Evolutionary conservation across 2,888 invertebrate species (phyloP), one percentile per base, ranked within the genome.

Genomic region (Coenonympha glycerion): DNA sequence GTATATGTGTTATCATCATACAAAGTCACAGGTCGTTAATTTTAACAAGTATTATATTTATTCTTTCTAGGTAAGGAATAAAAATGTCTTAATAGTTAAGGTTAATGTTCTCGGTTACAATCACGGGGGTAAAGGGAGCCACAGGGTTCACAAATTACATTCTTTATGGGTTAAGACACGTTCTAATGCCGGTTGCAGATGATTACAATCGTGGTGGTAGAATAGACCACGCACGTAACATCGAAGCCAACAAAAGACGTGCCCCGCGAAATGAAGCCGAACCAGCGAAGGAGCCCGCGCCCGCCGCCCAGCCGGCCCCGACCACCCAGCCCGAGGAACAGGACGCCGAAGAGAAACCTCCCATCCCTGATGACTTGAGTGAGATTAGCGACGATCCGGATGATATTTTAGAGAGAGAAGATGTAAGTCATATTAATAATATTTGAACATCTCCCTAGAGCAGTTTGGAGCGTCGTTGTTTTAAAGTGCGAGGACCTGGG

Each of bases 371-470:
- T 67, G 92, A 94, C 72, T 89, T 95, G 9, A 95, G 95, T 75
- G 95, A 95, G 79, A 95, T 95, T 55, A 95, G 95, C 69, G 95
- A 95, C 64, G 95, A 95, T 76, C 94, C 95, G 47, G 95, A 95
- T 75, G 95, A 95, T 65, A 95, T 95, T 67, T 88, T 95, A 3
- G 93, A 95, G 58, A 91, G 92, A 79, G 93, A 92, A 65, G 94
- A 95, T 73, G 89, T 88, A 68, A 78, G 79, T 62, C n/a, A 13
- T 15, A 3, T 13, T 13, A 13, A 13, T 11, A 13, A 6, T 6
- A 11, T 3, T n/a, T n/a, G 26, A 8, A 3, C 26, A 18, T 18
- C 18, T 18, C 3, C 18, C 18, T 18, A 18, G n/a, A n/a, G n/a
- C n/a, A n/a, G n/a, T n/a, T n/a, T n/a, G n/a, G n/a, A n/a, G n/a